phyloP scores from a whole-genome alignment of 2,888 invertebrate species.

The Lordiphosa andalusiaca region DNA sequence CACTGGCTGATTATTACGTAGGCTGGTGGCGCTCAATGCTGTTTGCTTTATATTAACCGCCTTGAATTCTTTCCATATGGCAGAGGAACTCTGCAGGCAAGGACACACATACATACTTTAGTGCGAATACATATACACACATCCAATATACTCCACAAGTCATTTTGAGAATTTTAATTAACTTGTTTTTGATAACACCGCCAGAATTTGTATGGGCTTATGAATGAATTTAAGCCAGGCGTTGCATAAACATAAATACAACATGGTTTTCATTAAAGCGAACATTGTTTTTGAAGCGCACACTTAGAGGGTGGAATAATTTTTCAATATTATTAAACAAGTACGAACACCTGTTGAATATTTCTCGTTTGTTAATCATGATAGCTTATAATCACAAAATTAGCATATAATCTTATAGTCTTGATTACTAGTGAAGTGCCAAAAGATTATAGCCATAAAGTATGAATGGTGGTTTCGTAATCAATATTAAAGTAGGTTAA shows the following conservation, averaged over 20 bases:
- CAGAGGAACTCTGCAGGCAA: slow-evolving; percentile 31
- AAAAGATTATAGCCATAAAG: too few species aligned
- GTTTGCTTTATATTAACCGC: slow-evolving; percentile 47
- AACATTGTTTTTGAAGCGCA: background rate
- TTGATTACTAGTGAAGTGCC: too few species aligned
- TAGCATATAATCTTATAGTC: too few species aligned
- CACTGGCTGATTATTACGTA: slow-evolving; percentile 58
- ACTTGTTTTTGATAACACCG: slow-evolving; percentile 49
- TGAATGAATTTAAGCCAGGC: too few species aligned
- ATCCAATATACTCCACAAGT: slow-evolving; percentile 32
- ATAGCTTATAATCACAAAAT: too few species aligned
- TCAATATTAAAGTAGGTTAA: too few species aligned
- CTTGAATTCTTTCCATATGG: slow-evolving; percentile 43
- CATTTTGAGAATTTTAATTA: slow-evolving; percentile 70
- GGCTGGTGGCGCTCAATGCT: slow-evolving; percentile 29
- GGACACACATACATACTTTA: slow-evolving; percentile 27
- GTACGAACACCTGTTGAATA: too few species aligned
- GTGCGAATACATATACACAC: slow-evolving; percentile 1
- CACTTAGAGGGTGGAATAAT: too few species aligned
- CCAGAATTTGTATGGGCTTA: slow-evolving; percentile 15
- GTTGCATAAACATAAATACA: background rate
- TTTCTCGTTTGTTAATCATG: too few species aligned
- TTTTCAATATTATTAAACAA: too few species aligned
- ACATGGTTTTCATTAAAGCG: slow-evolving; percentile 23
- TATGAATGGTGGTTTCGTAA: too few species aligned